These are phyloP conservation scores for Pseudorasbora parva DNA, from an alignment of 2,113 vertebrate species.

Conservation along the genomic window DNA sequence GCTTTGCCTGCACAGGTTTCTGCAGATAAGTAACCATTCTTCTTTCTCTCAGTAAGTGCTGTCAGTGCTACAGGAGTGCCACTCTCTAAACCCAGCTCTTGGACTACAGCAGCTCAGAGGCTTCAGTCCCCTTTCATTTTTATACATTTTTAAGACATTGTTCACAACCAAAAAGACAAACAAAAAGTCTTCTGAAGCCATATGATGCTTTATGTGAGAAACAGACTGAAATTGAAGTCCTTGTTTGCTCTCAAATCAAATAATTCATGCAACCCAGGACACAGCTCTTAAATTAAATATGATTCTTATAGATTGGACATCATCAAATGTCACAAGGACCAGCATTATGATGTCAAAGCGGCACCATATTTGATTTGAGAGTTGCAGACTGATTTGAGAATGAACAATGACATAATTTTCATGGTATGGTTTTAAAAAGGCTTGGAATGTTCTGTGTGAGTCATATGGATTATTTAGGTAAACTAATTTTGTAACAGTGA, in stretches of 20 bases:
- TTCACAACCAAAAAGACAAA: not conserved
- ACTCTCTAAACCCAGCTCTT: not conserved
- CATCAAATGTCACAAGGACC: not conserved
- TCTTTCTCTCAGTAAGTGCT: conserved; percentile 10
- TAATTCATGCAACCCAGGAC: not conserved
- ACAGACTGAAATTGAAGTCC: not conserved
- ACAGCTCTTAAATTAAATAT: not conserved
- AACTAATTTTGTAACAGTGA: not conserved
- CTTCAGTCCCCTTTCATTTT: not conserved
- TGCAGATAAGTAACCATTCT: conserved; percentile 47
- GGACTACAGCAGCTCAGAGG: not conserved
- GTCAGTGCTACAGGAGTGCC: conserved; percentile 2
- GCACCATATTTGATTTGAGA: not conserved
- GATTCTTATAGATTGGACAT: not conserved
- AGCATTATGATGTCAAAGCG: not conserved
- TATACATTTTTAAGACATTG: not conserved
- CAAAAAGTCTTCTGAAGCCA: not conserved
- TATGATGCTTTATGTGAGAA: not conserved
- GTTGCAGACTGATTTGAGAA: not conserved
- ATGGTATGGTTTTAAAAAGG: not conserved
- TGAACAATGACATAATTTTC: not conserved
- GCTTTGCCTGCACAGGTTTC: conserved; percentile 44
- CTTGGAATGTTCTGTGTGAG: not conserved
- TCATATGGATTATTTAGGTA: not conserved
- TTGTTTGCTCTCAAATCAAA: not conserved